phyloP scores from a whole-genome alignment of 1,140 invertebrate species.

The Procambarus virginalis region DNA sequence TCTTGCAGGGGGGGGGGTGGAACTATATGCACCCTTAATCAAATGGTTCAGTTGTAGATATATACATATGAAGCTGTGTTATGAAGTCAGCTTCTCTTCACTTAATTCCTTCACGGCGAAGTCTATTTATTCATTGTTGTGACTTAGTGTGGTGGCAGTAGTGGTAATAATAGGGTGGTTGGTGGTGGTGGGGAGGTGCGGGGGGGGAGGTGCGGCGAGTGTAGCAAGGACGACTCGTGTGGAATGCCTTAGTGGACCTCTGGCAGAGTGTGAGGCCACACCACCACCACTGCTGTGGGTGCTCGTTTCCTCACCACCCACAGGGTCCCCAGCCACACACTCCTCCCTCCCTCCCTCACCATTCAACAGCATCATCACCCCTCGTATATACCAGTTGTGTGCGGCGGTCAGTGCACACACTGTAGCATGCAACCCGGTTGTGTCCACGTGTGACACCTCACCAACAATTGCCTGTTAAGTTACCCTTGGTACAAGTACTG shows the following conservation, averaged over 20 bases:
- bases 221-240: neutral
- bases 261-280: neutral
- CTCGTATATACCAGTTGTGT: no score
- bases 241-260: slow-evolving; percentile 4
- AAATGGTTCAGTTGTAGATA: no score
- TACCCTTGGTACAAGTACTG: neutral
- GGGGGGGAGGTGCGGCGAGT: neutral
- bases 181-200: neutral
- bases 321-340: neutral
- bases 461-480: no score
- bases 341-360: neutral
- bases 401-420: no score
- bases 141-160: neutral
- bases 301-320: neutral
- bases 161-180: neutral
- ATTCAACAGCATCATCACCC: neutral
- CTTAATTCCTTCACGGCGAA: no score
- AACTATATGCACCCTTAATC: no score
- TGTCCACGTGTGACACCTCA: no score
- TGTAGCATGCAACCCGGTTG: no score
- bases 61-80: no score
- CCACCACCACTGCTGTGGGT: neutral
- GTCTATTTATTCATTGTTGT: neutral
- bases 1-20: neutral
- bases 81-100: no score